phyloP scores from a whole-genome alignment of 2,888 invertebrate species.

The Eudasyphora cyanicolor region DNA sequence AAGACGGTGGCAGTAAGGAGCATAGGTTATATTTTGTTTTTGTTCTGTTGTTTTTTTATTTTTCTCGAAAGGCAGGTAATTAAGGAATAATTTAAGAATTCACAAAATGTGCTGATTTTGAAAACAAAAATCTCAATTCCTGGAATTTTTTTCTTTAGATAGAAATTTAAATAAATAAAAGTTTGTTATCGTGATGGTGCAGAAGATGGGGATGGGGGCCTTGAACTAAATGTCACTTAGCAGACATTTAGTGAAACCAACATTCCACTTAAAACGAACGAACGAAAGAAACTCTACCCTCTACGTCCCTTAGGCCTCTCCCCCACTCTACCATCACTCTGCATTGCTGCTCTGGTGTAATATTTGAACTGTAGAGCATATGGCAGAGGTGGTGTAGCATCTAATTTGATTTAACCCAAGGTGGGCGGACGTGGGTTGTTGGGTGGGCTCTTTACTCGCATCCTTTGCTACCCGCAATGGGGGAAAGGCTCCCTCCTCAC shows the following conservation, averaged over 20 bases:
- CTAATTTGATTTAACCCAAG: slow-evolving; percentile 3
- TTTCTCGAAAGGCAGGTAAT: slow-evolving; percentile 6
- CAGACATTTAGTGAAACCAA: slow-evolving; percentile 1
- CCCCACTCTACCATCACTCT: not conserved
- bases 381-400: not conserved
- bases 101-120: not conserved
- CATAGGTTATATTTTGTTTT: no score
- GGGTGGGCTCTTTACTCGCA: not conserved
- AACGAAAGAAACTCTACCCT: no score
- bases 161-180: not conserved
- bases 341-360: not conserved
- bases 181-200: not conserved
- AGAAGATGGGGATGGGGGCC: no score
- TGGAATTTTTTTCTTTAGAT: not conserved
- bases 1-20: no score
- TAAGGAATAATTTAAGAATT: not conserved
- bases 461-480: not conserved
- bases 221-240: slow-evolving; percentile 30
- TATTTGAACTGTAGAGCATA: not conserved
- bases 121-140: not conserved
- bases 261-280: not conserved
- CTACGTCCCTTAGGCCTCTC: not conserved
- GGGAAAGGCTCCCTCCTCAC: not conserved
- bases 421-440: no score
- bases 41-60: no score